Conservation (phyloP, 2,888 invertebrate species). For the Thymelicus acteon region DNA sequence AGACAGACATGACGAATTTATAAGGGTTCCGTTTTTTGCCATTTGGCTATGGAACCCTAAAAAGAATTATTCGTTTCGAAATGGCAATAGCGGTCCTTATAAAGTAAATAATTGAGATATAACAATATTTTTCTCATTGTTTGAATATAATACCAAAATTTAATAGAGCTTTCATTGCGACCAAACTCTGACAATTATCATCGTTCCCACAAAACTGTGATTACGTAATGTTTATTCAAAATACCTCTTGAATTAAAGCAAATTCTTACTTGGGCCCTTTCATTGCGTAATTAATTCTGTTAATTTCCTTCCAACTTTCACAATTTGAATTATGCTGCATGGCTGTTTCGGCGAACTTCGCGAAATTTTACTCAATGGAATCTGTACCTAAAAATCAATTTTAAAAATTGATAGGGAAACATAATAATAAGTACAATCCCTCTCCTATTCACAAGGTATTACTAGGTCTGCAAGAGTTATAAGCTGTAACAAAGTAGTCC, state of each 20-base stretch:
- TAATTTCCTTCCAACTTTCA: slow-evolving; percentile 61
- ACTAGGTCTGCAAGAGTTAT: too few relatives aligned
- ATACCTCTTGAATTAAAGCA: slow-evolving; percentile 37
- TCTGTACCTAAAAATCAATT: neutral
- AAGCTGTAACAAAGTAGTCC: too few relatives aligned
- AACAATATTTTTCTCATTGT: too few relatives aligned
- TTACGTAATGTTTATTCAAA: slow-evolving; percentile 18
- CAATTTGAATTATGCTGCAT: slow-evolving; percentile 60
- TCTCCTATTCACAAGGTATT: too few relatives aligned
- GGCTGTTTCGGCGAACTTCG: neutral
- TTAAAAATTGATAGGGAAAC: neutral
- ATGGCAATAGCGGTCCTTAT: too few relatives aligned
- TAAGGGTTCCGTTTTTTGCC: too few relatives aligned
- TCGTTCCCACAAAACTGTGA: slow-evolving; percentile 13
- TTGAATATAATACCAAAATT: neutral
- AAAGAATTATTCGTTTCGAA: too few relatives aligned
- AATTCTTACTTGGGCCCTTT: slow-evolving; percentile 41
- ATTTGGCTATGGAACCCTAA: too few relatives aligned
- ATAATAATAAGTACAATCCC: too few relatives aligned
- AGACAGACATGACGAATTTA: too few relatives aligned
- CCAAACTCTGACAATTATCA: slow-evolving; percentile 7
- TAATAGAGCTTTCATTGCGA: neutral
- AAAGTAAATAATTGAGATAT: too few relatives aligned
- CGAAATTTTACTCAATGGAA: neutral
- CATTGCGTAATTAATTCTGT: slow-evolving; percentile 61